Evolutionary conservation across 2,113 vertebrate species (phyloP).

Genomic region (Zosterops borbonicus): DNA sequence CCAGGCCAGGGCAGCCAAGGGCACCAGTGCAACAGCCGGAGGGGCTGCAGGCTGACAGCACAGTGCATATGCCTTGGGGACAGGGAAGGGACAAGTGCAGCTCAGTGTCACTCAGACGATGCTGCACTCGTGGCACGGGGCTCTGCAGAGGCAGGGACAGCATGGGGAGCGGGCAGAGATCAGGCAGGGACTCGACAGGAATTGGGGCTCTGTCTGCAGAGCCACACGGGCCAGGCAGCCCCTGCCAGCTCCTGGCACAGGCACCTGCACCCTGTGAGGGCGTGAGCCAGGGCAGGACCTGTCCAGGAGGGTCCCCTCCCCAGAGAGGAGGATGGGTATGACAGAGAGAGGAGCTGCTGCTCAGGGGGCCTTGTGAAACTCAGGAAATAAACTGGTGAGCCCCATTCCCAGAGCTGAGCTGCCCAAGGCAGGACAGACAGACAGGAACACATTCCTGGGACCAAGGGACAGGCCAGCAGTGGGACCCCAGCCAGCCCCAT

Average conservation of each 20-base stretch:
- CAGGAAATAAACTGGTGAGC: accelerated
- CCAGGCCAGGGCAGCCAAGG: not conserved
- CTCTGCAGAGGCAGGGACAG: not conserved
- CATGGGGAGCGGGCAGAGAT: not conserved
- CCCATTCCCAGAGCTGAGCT: not conserved
- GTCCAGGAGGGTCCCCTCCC: not conserved
- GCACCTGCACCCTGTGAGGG: accelerated
- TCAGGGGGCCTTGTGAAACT: accelerated
- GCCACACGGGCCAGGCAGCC: not conserved
- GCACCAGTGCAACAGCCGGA: accelerated
- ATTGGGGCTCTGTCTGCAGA: not conserved
- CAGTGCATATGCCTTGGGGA: accelerated
- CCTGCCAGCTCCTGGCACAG: not conserved
- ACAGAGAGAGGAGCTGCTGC: not conserved
- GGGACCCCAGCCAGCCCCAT: accelerated
- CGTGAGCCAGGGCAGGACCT: accelerated
- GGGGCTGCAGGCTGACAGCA: not conserved
- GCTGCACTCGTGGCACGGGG: accelerated
- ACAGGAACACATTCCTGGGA: not conserved
- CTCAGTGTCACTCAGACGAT: accelerated
- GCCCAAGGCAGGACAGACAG: not conserved
- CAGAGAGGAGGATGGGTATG: accelerated
- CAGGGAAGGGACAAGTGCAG: not conserved
- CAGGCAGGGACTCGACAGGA: not conserved
- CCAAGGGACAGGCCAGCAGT: not conserved